Evolutionary conservation across 1,140 invertebrate species (phyloP), one percentile per base, ranked within the genome.

Genomic region (Pseudomyrmex sp.): DNA sequence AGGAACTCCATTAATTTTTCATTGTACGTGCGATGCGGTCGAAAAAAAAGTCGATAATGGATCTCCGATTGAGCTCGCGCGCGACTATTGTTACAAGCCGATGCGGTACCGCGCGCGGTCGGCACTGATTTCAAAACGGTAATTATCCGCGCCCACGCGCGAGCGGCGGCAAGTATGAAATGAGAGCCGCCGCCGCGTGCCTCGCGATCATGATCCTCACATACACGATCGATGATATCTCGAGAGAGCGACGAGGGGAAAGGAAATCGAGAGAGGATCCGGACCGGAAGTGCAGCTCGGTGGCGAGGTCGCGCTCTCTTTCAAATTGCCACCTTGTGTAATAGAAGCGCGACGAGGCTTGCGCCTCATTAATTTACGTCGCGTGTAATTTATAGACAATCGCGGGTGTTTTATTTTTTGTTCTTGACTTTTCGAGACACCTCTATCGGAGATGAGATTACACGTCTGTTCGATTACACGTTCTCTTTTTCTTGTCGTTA

Each of bases 61-160:
- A 84, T 89, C 80, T 65, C 68, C 79, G 84, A 88, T 89, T 82
- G 79, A 69, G 65, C 59, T 20, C n/a, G 58, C 15, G 84, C 79
- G 84, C 56, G 80, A 88, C 75, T 56, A 89, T 89, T 88, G 88
- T 89, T 86, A 54, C 69, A 65, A 62, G 10, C 23, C 72, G 44
- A 70, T 69, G 76, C 76, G 88, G 80, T 85, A 62, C 50, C 54
- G 62, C 68, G 15, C 46, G 15, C 68, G 54, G 50, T 69, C 73
- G 73, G 65, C 56, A 85, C 52, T 70, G 89, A 88, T 86, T 90
- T 90, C 88, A 58, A 90, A 88, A 86, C 86, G 69, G 75, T 90
- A 90, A 90, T 90, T 90, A 90, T 85, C 80, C 58, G 79, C 87
- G 83, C 89, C 82, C 65, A 88, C 85, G 88, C 84, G 58, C 62